A percentile compares a stretch with the other conserved stretches of the same genome.
These are phyloP conservation scores for Hestina assimilis DNA, from an alignment of 1,140 invertebrate genomes.

Conservation along the genomic window DNA sequence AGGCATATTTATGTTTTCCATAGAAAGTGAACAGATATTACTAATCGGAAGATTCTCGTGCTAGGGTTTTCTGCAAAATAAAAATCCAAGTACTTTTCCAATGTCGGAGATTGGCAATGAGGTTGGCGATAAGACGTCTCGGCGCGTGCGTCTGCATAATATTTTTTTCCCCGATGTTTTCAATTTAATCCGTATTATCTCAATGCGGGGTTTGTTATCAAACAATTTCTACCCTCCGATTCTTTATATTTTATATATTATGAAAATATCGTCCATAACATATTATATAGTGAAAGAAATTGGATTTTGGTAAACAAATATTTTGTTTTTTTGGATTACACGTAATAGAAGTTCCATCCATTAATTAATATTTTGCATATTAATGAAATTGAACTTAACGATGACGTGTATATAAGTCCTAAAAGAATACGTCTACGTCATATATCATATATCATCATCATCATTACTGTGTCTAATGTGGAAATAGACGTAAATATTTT, in stretches of 20 bases:
- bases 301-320: too few relatives aligned
- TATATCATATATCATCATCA: too few relatives aligned
- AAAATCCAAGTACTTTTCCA: slow-evolving; percentile 34
- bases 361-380: too few relatives aligned
- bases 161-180: slow-evolving; percentile 47
- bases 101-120: slow-evolving; percentile 43
- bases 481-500: too few relatives aligned
- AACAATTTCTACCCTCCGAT: slow-evolving; percentile 35
- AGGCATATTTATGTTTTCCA: not conserved
- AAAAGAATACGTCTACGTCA: too few relatives aligned
- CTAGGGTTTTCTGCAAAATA: slow-evolving; percentile 34
- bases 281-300: not conserved
- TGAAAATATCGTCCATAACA: slow-evolving; percentile 2
- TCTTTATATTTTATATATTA: slow-evolving; percentile 31
- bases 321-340: too few relatives aligned
- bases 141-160: slow-evolving; percentile 49
- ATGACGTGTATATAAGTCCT: too few relatives aligned
- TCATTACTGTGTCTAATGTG: too few relatives aligned
- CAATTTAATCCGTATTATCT: slow-evolving; percentile 51
- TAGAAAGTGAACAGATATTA: slow-evolving; percentile 6
- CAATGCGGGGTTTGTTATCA: slow-evolving; percentile 42
- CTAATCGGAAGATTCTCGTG: not conserved
- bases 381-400: too few relatives aligned
- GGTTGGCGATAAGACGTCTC: slow-evolving; percentile 44
- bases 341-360: too few relatives aligned